Evolutionary conservation across 35 echinoderm and acorn worm genomes (phyloP), one percentile per base, ranked within the genome.

Genomic region (Stichopus chloronotus): DNA sequence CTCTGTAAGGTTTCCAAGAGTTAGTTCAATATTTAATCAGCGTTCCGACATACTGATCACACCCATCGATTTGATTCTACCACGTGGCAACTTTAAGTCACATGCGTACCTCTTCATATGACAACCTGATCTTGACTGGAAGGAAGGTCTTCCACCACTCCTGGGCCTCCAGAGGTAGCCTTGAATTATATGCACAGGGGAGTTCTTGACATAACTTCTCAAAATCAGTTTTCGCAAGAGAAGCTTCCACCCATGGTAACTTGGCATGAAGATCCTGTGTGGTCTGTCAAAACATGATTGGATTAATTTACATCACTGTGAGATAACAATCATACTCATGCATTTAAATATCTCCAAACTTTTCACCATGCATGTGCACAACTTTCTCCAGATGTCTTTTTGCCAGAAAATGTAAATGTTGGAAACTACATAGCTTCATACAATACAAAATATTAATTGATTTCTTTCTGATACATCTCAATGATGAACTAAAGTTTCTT

Each of bases 81-180:
- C 69, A 72, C 13, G 4, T 72, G 69, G 13, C n/a, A 72, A 13
- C 69, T 72, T 13, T 43, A 43, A 3, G 9, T 13, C 77, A 84
- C 7, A 84, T n/a, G 53, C 79, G 7, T 82, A 54, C 30, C 7
- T 82, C 30, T 55, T 82, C 79, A 19, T 82, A 82, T 52, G 24
- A 10, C 22, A 19, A n/a, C 57, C 13, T 25, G 6, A 87, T 61
- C 56, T 87, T 16, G 4, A 9, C 59, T 16, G n/a, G 56, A 4
- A 87, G 57, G 84, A 87, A 87, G 17, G 5, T 43, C 5, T 61
- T 59, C 84, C 84, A 87, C 84, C 84, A 87, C 8, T 87, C 84
- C 57, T 43, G 57, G 13, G 84, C 84, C 59, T 59, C 56, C 56
- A 61, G 3, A 25, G 84, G 84, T 14, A 87, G 57, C 59, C 84